Evolutionary conservation across 2,888 invertebrate genomes (phyloP).

Genomic region (Caenorhabditis sp.): DNA sequence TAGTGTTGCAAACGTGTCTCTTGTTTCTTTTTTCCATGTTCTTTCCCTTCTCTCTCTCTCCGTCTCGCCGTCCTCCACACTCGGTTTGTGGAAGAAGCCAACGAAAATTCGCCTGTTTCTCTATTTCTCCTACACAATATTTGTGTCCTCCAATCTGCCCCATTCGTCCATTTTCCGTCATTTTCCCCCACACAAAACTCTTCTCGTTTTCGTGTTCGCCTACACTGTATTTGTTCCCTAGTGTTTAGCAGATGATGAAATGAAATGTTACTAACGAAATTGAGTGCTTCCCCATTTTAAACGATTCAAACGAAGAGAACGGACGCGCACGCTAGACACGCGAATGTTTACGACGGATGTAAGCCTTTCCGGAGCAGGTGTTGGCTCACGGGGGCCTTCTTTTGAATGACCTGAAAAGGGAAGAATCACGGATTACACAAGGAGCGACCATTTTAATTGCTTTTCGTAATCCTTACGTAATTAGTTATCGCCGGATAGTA

Average conservation of each 20-base stretch:
- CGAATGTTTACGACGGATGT: conserved; percentile 44
- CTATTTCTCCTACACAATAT: not conserved
- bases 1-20: conserved; percentile 18
- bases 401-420: conserved; percentile 10
- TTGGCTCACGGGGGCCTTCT: not conserved
- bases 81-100: too few relatives aligned
- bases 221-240: conserved; percentile 4
- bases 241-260: not conserved
- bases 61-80: too few relatives aligned
- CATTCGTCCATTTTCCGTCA: conserved; percentile 15
- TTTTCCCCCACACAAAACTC: not conserved
- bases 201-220: not conserved
- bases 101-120: not conserved
- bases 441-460: conserved; percentile 30
- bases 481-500: conserved; percentile 44
- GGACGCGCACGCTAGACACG: conserved; percentile 4
- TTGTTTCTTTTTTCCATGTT: conserved; percentile 9
- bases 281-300: too few relatives aligned
- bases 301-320: not conserved
- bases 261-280: not conserved
- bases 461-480: conserved; percentile 48
- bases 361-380: conserved; percentile 56
- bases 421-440: conserved; percentile 42
- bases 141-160: not conserved
- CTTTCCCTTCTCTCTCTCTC: conserved; percentile 6